Evolutionary conservation across 2,888 invertebrate genomes (phyloP).

Genomic region (Strigamia crassipes): DNA sequence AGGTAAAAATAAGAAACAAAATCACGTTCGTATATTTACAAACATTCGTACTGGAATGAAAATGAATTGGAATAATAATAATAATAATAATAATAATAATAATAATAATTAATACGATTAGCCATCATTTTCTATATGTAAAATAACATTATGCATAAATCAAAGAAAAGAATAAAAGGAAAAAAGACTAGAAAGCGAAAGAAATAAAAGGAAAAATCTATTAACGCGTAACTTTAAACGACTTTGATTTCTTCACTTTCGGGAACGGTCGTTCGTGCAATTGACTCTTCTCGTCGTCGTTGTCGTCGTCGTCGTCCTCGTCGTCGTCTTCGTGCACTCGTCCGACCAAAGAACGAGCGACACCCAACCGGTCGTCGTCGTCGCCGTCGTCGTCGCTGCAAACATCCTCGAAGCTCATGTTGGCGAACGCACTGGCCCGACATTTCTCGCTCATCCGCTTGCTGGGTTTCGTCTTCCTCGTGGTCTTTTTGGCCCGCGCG

Average conservation of each 20-base stretch:
- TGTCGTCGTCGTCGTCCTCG: not conserved
- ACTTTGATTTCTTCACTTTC: constrained; percentile 32
- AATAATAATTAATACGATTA: not conserved
- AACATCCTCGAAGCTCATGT: constrained; percentile 77
- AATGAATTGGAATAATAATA: not conserved
- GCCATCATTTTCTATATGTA: not conserved
- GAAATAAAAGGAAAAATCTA: not conserved
- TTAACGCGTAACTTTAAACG: not conserved
- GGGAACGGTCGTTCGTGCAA: not conserved
- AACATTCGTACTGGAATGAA: not conserved
- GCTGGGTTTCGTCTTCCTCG: constrained; percentile 41
- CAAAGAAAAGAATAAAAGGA: not conserved
- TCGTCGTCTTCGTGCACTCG: not conserved
- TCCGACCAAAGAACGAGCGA: no score
- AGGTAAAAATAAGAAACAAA: not conserved
- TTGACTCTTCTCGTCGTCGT: constrained; percentile 45
- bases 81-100: not conserved
- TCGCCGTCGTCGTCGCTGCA: constrained; percentile 66
- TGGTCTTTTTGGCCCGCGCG: not conserved
- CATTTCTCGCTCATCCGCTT: constrained; percentile 52
- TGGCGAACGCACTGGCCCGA: constrained; percentile 63
- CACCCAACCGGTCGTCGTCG: not conserved
- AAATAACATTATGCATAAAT: no score
- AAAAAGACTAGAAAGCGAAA: not conserved
- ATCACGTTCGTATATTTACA: constrained; percentile 18